phyloP scores from a whole-genome alignment of 2,113 vertebrate genomes.

The Perognathus longimembris region DNA sequence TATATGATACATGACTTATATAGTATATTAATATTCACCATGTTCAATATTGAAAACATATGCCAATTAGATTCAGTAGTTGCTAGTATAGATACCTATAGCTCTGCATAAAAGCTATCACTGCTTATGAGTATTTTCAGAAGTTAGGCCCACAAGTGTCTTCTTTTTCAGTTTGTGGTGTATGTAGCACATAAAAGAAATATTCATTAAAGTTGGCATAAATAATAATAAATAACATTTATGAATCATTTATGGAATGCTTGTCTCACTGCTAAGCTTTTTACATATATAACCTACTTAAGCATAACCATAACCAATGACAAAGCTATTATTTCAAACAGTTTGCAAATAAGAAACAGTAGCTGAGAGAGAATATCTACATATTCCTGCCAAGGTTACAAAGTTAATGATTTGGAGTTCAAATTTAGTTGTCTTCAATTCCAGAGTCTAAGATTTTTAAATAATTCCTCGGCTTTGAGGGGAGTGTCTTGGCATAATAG shows the following conservation, averaged over 20 bases:
- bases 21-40: neutral
- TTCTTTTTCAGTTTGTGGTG: conserved; percentile 6
- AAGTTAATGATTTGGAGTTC: neutral
- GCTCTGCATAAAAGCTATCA: neutral
- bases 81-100: neutral
- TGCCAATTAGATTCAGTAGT: neutral
- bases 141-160: neutral
- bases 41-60: neutral
- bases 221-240: neutral
- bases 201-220: neutral
- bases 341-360: neutral
- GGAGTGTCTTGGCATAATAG: neutral
- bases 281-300: neutral
- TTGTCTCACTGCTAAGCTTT: neutral
- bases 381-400: neutral
- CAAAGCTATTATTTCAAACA: neutral
- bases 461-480: neutral
- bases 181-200: neutral
- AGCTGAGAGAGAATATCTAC: neutral
- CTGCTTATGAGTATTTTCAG: conserved; percentile 21
- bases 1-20: neutral
- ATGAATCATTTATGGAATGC: neutral
- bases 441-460: neutral
- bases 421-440: neutral
- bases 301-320: neutral